Evolutionary conservation across 2,888 invertebrate genomes (phyloP), one percentile per base, ranked within the genome.

Genomic region (Agrochola litura): DNA sequence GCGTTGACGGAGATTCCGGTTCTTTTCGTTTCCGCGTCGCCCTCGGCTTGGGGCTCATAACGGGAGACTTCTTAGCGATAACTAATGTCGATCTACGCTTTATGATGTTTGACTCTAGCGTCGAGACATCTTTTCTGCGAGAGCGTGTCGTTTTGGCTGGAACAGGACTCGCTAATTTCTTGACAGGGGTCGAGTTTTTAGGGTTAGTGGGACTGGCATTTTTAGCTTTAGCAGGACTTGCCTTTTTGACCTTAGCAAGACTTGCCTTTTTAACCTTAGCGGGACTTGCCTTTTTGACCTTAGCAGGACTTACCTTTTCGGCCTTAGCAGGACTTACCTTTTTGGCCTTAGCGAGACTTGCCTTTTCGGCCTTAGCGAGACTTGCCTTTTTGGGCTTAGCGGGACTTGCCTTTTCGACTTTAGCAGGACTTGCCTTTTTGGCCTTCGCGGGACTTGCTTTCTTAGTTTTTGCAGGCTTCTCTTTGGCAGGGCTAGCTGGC

Each of bases 51-150:
- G 93, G 92, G n/a, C 88, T 91, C 84, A 92, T 86, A 14, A 87
- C 86, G 0, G 94, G 94, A 0, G 91, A 71, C 82, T 93, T 95
- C 73, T 95, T 94, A 1, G 90, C 75, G 8, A 95, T 90, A 19
- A 94, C 91, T 25, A 95, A 78, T 4, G 92, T 91, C 0, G 89
- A 77, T 30, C 87, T 78, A 16, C 90, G 91, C 73, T 89, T 93
- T 71, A 91, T 94, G 6, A 56, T 67, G 6, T 80, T 85, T 4
- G 67, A 49, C 84, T 85, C 75, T 4, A 76, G 49, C 2, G 60
- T 66, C 2, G 67, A 73, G n/a, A 72, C 71, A 65, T 76, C 65
- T 19, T 72, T 76, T 71, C 81, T 89, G 25, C 88, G 88, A 49
- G 85, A 86, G 14, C 91, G 87, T 10, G 91, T 90, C 9, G 81